Evolutionary conservation across 2,888 invertebrate species (phyloP).

Genomic region (Eremobia ochroleuca): DNA sequence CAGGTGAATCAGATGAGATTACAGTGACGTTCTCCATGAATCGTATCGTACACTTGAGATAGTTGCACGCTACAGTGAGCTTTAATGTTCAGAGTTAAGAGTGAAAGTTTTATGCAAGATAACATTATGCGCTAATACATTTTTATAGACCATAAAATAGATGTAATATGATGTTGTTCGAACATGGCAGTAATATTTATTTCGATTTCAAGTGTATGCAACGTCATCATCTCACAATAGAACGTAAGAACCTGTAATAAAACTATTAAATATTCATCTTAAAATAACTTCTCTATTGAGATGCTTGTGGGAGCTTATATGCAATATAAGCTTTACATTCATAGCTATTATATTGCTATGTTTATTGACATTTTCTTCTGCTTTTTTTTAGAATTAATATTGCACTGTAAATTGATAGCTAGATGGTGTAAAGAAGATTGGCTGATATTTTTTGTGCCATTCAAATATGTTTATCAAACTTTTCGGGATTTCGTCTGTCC

Average conservation of each 20-base stretch:
- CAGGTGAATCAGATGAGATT: slow-evolving; percentile 38
- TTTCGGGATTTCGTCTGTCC: too few relatives aligned
- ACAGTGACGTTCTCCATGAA: slow-evolving; percentile 7
- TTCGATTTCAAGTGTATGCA: slow-evolving; percentile 34
- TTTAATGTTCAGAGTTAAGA: slow-evolving; percentile 35
- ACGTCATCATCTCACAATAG: slow-evolving; percentile 47
- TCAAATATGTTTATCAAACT: too few relatives aligned
- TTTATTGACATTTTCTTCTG: neutral
- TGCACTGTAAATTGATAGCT: neutral
- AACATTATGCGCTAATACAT: slow-evolving; percentile 47
- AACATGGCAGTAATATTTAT: slow-evolving; percentile 38
- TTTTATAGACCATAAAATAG: slow-evolving; percentile 45
- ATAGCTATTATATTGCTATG: neutral
- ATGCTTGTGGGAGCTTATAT: slow-evolving; percentile 3
- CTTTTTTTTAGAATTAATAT: neutral
- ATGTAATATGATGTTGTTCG: slow-evolving; percentile 41
- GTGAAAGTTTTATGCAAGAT: slow-evolving; percentile 57
- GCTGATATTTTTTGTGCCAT: too few relatives aligned
- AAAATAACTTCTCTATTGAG: slow-evolving; percentile 22
- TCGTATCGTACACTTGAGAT: slow-evolving; percentile 27
- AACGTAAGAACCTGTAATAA: slow-evolving; percentile 64
- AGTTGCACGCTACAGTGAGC: slow-evolving; percentile 41
- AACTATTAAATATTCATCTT: slow-evolving; percentile 49
- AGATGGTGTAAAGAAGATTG: slow-evolving; percentile 40
- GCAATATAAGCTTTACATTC: slow-evolving; percentile 1